Evolutionary conservation across 2,797 vertebrate species (phyloP).

Genomic region (Onychomys leucogaster): DNA sequence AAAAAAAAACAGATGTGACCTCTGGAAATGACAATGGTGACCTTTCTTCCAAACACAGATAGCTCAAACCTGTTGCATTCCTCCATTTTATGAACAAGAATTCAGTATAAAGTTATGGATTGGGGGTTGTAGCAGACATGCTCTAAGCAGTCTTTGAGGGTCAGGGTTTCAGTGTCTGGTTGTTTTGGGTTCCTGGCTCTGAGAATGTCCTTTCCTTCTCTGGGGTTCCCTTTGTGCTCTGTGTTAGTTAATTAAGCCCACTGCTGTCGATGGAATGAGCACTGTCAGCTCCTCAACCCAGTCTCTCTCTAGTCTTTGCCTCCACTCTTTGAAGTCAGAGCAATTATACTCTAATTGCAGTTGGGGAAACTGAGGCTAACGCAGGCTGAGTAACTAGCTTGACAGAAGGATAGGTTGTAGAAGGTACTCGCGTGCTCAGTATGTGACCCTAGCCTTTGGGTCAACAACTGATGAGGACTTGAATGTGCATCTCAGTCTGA

Average conservation of each 20-base stretch:
- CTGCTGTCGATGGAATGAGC: slow-evolving; percentile 42
- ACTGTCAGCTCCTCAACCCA: background rate
- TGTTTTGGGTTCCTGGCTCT: slow-evolving; percentile 5
- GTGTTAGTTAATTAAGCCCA: slow-evolving; percentile 4
- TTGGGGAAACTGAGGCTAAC: slow-evolving; percentile 34
- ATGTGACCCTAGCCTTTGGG: background rate
- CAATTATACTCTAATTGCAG: slow-evolving; percentile 56
- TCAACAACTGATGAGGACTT: background rate
- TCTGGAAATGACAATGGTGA: background rate
- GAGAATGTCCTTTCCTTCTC: background rate
- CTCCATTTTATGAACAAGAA: background rate
- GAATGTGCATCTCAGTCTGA: background rate
- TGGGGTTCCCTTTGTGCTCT: background rate
- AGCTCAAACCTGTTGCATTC: background rate
- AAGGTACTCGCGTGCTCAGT: background rate
- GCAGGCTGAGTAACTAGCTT: slow-evolving; percentile 1
- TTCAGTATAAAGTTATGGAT: background rate
- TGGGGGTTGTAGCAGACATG: background rate
- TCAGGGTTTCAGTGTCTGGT: background rate
- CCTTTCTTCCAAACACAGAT: background rate
- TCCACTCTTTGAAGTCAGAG: slow-evolving; percentile 58
- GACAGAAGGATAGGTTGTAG: background rate
- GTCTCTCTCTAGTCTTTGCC: slow-evolving; percentile 38
- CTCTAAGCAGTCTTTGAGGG: slow-evolving; percentile 19
- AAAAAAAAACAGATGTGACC: background rate